phyloP scores from a whole-genome alignment of 2,888 invertebrate species.

The Syrphus vitripennis region DNA sequence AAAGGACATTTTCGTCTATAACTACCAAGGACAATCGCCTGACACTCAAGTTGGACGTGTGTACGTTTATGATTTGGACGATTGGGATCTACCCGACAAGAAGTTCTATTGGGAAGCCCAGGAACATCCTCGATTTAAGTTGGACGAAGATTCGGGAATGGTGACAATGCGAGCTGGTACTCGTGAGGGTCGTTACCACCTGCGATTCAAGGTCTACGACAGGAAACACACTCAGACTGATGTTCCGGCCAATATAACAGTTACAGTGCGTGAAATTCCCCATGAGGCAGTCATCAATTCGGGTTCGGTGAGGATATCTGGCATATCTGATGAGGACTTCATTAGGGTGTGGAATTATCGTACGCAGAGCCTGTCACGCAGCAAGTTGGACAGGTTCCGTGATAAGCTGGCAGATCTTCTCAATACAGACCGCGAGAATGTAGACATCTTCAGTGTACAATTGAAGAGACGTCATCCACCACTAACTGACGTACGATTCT shows the following conservation, averaged over 20 bases:
- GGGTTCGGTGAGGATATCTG: constrained; percentile 95
- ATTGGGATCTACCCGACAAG: constrained; percentile 99
- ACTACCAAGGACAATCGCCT: constrained; percentile 95
- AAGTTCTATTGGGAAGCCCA: constrained; percentile 96
- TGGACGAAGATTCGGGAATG: constrained; percentile 96
- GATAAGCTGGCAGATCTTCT: constrained; percentile 93
- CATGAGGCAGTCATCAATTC: constrained; percentile 98
- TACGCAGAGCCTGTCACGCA: constrained; percentile 91
- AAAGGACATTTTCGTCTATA: constrained; percentile 98
- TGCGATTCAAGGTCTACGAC: constrained; percentile 94
- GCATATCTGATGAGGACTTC: constrained; percentile 97
- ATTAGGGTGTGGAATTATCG: constrained; percentile 97
- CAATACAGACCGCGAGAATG: constrained; percentile 92
- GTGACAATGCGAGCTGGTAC: constrained; percentile 97
- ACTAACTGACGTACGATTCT: constrained; percentile 94
- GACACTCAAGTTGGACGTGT: constrained; percentile 96
- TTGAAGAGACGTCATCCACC: constrained; percentile 92
- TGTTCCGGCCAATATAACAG: constrained; percentile 97
- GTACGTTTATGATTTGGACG: constrained; percentile 98
- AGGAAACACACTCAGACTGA: constrained; percentile 96
- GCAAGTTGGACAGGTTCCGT: constrained; percentile 94
- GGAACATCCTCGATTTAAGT: constrained; percentile 92
- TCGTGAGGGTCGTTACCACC: constrained; percentile 91
- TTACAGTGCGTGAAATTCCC: constrained; percentile 95
- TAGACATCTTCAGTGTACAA: constrained; percentile 98